phyloP scores from a whole-genome alignment of 2,888 invertebrate species.

The Molanna angustata region DNA sequence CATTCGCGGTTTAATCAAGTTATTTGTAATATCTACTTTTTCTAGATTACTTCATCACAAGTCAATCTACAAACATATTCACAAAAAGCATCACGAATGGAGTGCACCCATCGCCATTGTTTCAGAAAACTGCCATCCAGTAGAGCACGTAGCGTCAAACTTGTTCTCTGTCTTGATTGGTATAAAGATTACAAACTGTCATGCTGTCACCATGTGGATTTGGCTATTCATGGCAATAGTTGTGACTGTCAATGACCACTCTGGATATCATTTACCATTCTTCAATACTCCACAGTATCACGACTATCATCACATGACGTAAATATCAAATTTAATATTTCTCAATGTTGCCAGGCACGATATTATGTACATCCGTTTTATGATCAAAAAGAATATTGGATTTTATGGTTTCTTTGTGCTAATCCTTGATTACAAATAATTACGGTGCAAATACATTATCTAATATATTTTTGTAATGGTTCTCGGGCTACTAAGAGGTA shows the following conservation, averaged over 20 bases:
- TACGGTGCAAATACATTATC: no score
- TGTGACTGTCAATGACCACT: constrained; percentile 77
- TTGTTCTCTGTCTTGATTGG: constrained; percentile 73
- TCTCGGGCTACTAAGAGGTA: no score
- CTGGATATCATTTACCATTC: constrained; percentile 83
- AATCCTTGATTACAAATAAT: no score
- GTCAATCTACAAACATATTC: constrained; percentile 73
- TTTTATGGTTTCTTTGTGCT: no score
- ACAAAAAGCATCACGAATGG: constrained; percentile 88
- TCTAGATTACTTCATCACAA: constrained; percentile 70
- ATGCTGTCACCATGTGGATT: constrained; percentile 72
- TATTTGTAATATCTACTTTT: no score
- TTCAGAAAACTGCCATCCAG: constrained; percentile 76
- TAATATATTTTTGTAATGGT: no score
- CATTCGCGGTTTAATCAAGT: no score
- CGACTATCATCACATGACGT: constrained; percentile 86
- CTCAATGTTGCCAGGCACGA: no score
- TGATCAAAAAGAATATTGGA: no score
- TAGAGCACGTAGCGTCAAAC: constrained; percentile 73
- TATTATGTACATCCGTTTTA: no score
- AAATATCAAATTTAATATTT: no score
- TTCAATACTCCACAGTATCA: constrained; percentile 84
- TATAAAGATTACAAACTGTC: constrained; percentile 69
- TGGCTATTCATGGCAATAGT: constrained; percentile 78
- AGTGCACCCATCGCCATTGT: constrained; percentile 83